These are phyloP conservation scores for Hydrophis major DNA, from an alignment of 2,797 vertebrate species.

Conservation along the genomic window DNA sequence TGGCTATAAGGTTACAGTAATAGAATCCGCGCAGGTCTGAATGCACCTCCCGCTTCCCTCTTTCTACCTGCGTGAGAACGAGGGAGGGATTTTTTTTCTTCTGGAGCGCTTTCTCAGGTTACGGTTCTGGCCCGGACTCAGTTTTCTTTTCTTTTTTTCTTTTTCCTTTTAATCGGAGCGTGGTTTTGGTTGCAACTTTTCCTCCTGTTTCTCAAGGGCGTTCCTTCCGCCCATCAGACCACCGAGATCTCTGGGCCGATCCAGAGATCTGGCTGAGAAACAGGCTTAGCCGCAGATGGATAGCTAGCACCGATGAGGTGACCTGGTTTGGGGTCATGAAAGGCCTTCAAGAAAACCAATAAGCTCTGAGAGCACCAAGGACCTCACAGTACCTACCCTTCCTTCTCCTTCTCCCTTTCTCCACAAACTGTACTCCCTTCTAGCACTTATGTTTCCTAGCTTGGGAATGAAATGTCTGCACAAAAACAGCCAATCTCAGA, in stretches of 20 bases:
- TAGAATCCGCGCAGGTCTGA: neutral
- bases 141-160: neutral
- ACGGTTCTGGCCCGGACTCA: neutral
- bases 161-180: no score
- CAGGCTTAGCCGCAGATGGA: neutral
- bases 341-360: no score
- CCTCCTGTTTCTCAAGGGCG: neutral
- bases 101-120: neutral
- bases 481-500: no score
- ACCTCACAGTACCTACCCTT: no score
- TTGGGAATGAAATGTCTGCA: no score
- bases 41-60: neutral
- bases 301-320: neutral
- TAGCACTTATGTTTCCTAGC: no score
- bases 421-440: no score
- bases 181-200: neutral
- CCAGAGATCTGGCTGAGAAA: neutral
- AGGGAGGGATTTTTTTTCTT: neutral
- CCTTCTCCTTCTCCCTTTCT: no score
- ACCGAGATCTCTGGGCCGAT: neutral
- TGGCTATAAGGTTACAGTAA: neutral
- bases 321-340: neutral
- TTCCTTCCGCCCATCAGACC: neutral
- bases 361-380: no score
- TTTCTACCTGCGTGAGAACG: neutral